phyloP scores from a whole-genome alignment of 2,113 vertebrate species.

The Ceyx cyanopectus region DNA sequence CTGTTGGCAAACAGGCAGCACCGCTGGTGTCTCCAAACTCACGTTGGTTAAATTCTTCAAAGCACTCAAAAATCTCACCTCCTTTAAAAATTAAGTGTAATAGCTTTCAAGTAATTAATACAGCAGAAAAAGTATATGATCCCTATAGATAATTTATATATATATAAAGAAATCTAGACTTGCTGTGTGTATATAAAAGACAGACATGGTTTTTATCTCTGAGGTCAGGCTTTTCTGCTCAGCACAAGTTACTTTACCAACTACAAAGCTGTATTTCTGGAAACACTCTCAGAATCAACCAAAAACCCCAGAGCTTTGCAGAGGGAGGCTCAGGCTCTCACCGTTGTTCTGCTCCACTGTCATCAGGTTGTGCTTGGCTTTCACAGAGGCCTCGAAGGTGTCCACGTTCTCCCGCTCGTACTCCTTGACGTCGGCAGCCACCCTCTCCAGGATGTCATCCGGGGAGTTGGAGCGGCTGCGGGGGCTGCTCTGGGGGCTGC shows the following conservation, averaged over 20 bases:
- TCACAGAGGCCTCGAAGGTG: constrained; percentile 94
- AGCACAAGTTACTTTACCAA: background rate
- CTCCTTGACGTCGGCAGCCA: constrained; percentile 96
- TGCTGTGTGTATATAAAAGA: background rate
- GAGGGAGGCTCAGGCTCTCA: constrained; percentile 55
- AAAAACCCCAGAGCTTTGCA: background rate
- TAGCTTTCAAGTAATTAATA: background rate
- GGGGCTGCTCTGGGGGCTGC: constrained; percentile 94
- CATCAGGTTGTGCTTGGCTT: constrained; percentile 98
- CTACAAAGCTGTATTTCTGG: background rate
- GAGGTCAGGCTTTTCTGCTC: background rate
- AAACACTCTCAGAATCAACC: background rate
- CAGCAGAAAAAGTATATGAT: background rate
- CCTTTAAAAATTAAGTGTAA: background rate
- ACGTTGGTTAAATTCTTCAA: background rate
- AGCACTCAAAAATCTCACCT: background rate
- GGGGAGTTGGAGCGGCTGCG: constrained; percentile 95
- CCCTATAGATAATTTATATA: background rate
- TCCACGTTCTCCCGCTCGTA: constrained; percentile 96
- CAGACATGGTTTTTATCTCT: background rate
- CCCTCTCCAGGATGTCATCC: constrained; percentile 94
- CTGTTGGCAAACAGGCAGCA: background rate
- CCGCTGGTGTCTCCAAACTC: background rate
- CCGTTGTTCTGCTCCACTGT: constrained; percentile 94
- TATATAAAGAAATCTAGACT: background rate